Evolutionary conservation across 2,888 invertebrate genomes (phyloP).

Genomic region (Cheilosia grossa): DNA sequence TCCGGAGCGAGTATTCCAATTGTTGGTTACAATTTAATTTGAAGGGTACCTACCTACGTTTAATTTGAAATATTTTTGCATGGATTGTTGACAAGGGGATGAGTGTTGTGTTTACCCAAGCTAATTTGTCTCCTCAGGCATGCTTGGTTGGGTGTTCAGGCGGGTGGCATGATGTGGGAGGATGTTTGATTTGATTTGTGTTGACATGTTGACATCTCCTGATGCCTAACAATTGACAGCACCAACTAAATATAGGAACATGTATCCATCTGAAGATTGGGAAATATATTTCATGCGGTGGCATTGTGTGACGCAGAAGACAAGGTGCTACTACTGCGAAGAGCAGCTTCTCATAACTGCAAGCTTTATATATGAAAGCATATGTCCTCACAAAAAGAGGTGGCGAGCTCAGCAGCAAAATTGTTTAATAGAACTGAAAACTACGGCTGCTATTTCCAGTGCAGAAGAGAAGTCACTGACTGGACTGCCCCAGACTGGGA

Average conservation of each 20-base stretch:
- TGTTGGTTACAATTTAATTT: conserved; percentile 9
- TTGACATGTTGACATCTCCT: conserved; percentile 37
- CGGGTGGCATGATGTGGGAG: conserved; percentile 32
- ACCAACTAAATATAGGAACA: neutral
- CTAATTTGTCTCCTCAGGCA: conserved; percentile 6
- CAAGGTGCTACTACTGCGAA: no score
- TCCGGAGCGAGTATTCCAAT: neutral
- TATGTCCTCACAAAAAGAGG: no score
- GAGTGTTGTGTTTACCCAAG: neutral
- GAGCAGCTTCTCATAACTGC: no score
- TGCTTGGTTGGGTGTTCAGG: neutral
- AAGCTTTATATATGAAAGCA: no score
- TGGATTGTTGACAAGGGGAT: conserved; percentile 5
- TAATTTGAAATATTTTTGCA: conserved; percentile 6
- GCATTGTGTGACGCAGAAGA: no score
- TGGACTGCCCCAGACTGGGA: no score
- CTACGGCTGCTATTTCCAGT: no score
- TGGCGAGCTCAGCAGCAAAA: no score
- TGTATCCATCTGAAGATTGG: no score
- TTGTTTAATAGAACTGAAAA: no score
- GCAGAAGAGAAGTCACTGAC: no score
- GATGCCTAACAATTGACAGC: neutral
- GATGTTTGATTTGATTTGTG: conserved; percentile 46
- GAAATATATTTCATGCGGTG: no score
- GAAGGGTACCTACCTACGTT: conserved; percentile 1